Conservation (phyloP, 2,888 invertebrate genomes). For the Xylocampa areola region DNA sequence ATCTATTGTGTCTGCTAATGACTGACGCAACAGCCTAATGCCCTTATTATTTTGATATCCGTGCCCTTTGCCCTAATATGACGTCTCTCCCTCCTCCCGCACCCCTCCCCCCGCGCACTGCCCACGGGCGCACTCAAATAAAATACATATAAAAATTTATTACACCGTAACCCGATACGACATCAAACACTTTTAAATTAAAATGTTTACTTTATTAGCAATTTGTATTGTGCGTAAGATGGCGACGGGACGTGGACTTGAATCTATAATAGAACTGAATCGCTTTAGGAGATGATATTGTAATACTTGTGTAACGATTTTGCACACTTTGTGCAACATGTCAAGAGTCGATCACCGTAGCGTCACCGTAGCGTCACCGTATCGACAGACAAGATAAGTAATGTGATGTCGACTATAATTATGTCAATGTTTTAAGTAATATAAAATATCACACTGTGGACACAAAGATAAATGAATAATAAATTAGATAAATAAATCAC, state of each 20-base stretch:
- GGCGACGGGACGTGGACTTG: neutral
- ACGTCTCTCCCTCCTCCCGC: neutral
- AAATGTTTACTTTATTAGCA: slow-evolving; percentile 42
- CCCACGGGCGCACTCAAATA: slow-evolving; percentile 41
- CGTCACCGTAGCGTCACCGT: no score
- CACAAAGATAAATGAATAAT: neutral
- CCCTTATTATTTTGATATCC: slow-evolving; percentile 14
- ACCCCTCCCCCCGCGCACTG: neutral
- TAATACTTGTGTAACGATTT: neutral
- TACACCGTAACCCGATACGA: slow-evolving; percentile 30
- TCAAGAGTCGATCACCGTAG: no score
- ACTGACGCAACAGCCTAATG: no score
- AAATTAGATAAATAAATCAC: neutral
- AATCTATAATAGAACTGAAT: neutral
- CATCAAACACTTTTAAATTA: slow-evolving; percentile 33
- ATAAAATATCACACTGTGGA: neutral
- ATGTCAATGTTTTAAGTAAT: no score
- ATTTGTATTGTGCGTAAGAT: slow-evolving; percentile 21
- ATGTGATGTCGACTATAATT: no score
- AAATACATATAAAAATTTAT: slow-evolving; percentile 52
- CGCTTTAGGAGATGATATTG: neutral
- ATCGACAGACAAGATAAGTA: no score
- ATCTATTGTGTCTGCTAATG: no score
- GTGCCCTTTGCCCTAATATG: neutral
- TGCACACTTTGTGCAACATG: neutral